Evolutionary conservation across 2,888 invertebrate species (phyloP), one percentile per base, ranked within the genome.

Genomic region (Dicycla oo): DNA sequence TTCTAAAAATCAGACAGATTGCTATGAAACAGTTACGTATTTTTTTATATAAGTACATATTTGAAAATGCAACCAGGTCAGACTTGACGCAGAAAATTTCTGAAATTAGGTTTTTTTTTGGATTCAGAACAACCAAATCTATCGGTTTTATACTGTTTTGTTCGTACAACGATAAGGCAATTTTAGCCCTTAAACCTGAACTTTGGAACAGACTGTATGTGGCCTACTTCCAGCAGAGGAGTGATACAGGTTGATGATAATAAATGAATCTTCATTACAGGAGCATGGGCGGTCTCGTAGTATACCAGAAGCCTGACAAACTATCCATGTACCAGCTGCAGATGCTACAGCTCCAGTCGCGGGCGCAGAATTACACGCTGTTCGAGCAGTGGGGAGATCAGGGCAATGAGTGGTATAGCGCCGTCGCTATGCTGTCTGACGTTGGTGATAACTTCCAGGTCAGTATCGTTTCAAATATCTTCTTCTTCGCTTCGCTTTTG

Each of bases 361-460:
- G 0, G 18, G 64, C 1, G 85, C 87, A 0, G 85, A 82, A 88
- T 15, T 96, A 93, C 69, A 90, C 97, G 0, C 91, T 97, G 75
- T 98, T 98, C 88, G 94, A 96, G 40, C 94, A 96, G 77, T 94
- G 94, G 87, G 98, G 98, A 0, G 97, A 98, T 86, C 97, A 97
- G 84, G 98, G 98, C 0, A 96, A 97, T 84, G 80, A 88, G 3
- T 98, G 98, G 98, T 93, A 95, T 40, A 95, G 96, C 54, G 96
- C 93, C 38, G 94, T 94, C 43, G 93, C 95, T 23, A 85, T 88
- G 78, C 94, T 97, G 68, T 93, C 88, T 18, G 90, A 91, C 47
- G 93, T 95, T 3, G 85, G 85, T 63, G 95, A 95, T 84, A 95
- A 96, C 75, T 97, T 97, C 87, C 97, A 97, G 95, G 97, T 97